Evolutionary conservation across 2,888 invertebrate genomes (phyloP), one percentile per base, ranked within the genome.

Genomic region (Cheilosia pagana): DNA sequence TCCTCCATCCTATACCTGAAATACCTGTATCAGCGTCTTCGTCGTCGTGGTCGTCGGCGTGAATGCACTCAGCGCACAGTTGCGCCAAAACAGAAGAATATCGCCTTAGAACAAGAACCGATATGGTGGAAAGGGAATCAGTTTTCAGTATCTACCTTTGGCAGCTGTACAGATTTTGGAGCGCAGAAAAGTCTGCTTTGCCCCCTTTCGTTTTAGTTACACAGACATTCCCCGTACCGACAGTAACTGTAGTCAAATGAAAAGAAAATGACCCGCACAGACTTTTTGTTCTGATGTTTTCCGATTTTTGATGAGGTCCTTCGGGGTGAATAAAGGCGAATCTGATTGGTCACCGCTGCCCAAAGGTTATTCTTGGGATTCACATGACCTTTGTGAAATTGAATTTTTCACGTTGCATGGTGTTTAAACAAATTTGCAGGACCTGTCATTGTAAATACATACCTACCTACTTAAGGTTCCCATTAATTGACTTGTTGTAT

Each of bases 1-100:
- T 62, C 60, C 65, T 48, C 57, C 31, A 41, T 31, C 45, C 23
- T 60, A 78, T 83, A 83, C 82, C 82, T 74, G 82, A 83, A 83
- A 83, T 83, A 83, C 82, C 82, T 74, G 82, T 83, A 72, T 25
- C 28, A 77, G 72, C 78, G 67, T 72, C 78, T 39, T 65, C 55
- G 55, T 52, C 31, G 65, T 65, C 3, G 23, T 55, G 19, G 53
- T 62, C 50, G 59, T 19, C 35, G 50, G 59, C 63, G 52, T 72
- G 72, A 57, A 59, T 35, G 63, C 57, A 72, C 35, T 52, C 63
- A 39, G n/a, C 43, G 41, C 39, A 31, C 48, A 55, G 65, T 65
- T 72, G 78, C 28, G 62, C 23, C 50, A 57, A 50, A 57, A 31
- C 23, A 77, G 60, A n/a, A 71, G 45, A 50, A 19, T 50, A 48